Percentiles rank a stretch among this genome's conserved stretches.
These are phyloP conservation scores for Drosophila ercepeae DNA, from an alignment of 1,140 invertebrate species.

Conservation along the genomic window DNA sequence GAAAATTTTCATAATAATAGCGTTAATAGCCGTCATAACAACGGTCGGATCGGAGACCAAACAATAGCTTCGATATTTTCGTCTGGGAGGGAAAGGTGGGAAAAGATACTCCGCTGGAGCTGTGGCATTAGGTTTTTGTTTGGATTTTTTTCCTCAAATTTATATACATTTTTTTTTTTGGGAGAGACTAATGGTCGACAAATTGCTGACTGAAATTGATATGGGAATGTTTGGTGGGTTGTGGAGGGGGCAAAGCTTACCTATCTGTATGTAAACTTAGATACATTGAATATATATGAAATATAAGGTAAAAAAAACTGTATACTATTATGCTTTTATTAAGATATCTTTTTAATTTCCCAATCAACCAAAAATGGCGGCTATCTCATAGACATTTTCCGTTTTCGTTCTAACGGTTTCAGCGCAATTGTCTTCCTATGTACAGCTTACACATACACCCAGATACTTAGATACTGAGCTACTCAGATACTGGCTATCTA, in stretches of 20 bases:
- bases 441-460: slow-evolving; percentile 30
- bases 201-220: slow-evolving; percentile 70
- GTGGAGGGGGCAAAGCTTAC: background rate
- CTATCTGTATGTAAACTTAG: too few relatives aligned
- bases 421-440: slow-evolving; percentile 69
- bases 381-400: slow-evolving; percentile 16
- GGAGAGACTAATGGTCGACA: slow-evolving; percentile 61
- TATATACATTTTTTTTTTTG: background rate
- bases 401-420: slow-evolving; percentile 49
- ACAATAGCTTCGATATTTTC: slow-evolving; percentile 48
- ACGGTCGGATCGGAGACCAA: slow-evolving; percentile 37
- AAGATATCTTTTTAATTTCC: background rate
- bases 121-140: slow-evolving; percentile 1
- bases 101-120: slow-evolving; percentile 29
- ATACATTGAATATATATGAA: too few relatives aligned
- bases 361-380: slow-evolving; percentile 29
- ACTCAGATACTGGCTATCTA: slow-evolving; percentile 7
- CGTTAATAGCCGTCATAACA: slow-evolving; percentile 75
- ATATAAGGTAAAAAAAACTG: background rate
- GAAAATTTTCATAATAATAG: slow-evolving; percentile 82
- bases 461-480: background rate
- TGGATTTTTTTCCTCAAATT: background rate
- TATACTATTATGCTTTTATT: too few relatives aligned
- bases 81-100: slow-evolving; percentile 40
- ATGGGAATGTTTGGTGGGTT: slow-evolving; percentile 36